These are phyloP conservation scores for Galago senegalensis DNA, from an alignment of 2,797 vertebrate species.

Conservation along the genomic window DNA sequence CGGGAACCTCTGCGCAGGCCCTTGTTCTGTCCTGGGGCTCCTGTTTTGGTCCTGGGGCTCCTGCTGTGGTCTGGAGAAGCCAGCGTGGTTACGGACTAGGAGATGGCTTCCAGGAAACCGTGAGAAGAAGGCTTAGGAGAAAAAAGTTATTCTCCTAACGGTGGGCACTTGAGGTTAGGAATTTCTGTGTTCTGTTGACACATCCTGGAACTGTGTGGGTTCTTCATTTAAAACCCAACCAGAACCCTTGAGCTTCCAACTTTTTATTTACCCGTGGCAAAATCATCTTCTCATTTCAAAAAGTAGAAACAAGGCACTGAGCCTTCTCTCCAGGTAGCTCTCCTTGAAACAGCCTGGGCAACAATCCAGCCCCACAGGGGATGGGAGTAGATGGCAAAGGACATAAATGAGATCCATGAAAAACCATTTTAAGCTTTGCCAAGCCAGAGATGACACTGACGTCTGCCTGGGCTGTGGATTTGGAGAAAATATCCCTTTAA, in stretches of 20 bases:
- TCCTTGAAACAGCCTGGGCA: background rate
- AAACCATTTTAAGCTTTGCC: background rate
- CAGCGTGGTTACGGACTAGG: background rate
- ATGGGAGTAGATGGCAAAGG: background rate
- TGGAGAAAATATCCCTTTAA: background rate
- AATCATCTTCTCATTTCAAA: conserved; percentile 41
- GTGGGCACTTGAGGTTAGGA: background rate
- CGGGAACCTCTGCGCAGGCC: background rate
- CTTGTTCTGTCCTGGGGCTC: background rate
- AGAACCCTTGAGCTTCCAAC: background rate
- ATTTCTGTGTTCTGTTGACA: background rate
- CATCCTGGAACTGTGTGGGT: background rate
- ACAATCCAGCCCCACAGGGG: background rate
- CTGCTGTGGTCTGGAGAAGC: background rate
- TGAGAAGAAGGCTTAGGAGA: background rate
- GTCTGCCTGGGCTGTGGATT: background rate
- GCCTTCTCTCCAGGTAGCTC: background rate
- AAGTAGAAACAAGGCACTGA: background rate
- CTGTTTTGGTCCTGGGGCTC: background rate
- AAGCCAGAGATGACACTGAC: background rate
- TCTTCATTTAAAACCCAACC: background rate
- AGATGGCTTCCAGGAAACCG: background rate
- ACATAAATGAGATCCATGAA: background rate
- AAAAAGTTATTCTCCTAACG: background rate
- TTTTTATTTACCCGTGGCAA: conserved; percentile 23